Base-by-base conservation (phyloP, 2,888 invertebrate genomes). In the Sialis fuliginosa region DNA sequence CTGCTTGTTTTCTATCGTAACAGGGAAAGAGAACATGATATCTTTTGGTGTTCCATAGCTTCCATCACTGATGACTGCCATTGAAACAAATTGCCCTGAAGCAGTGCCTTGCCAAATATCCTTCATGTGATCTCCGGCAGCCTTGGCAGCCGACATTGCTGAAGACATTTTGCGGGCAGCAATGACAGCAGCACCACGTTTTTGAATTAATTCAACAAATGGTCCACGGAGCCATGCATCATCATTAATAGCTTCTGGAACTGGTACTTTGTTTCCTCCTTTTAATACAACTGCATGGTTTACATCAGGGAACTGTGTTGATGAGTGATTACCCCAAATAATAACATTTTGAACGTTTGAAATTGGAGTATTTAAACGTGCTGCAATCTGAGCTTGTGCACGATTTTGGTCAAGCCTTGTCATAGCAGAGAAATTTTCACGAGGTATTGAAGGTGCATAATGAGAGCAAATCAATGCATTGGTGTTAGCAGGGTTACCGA, bases 261-360 rank as follows among this genome's bases (percentile, higher is more conserved):
- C 83, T 1, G 77, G 58, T 51, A 77, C 73, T 22, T 66, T 62
- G 9, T 66, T 67, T 6, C 75, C 74, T 47, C 70, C 69, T 45
- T 73, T 59, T 32, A 65, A 67, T 4, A 79, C 79, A 22, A 72
- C 61, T 32, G 86, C 87, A 60, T 85, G 80, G 32, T 76, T 71
- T 0, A 86, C 84, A 70, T 98, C 98, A 6, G 98, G 97, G 66
- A 87, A 97, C 69, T 98, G 97, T 6, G 98, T 99, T 5, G 92
- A 89, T 0, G 97, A 97, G 65, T 98, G 98, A 68, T 98, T 99
- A 42, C 98, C 98, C 98, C 98, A 99, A 63, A 99, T 97, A 51
- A 93, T 84, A 10, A 93, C 82, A 62, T 95, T 95, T 58, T 77
- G 77, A 1, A 96, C 86, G 59, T 81, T 73, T 50, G 77, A 75